Evolutionary conservation across 2,797 vertebrate species (phyloP), one percentile per base, ranked within the genome.

Genomic region (Mus caroli): DNA sequence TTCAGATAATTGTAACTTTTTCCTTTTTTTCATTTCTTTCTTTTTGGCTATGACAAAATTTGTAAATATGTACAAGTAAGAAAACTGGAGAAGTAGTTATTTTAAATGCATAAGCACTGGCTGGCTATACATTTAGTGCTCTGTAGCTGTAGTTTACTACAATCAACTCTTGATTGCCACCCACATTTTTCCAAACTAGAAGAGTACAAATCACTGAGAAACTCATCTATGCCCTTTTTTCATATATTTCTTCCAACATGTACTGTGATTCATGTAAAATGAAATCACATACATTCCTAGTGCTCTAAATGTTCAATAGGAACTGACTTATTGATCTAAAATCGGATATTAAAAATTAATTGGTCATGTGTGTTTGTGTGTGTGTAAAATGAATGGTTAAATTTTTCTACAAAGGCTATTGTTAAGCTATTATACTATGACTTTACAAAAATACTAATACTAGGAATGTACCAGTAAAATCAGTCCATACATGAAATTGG

Each of bases 121-220:
- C 37, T 92, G 79, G 84, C 91, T 95, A 50, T 5, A 80, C 54
- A 96, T 94, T 96, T 90, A 94, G 31, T 75, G 71, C 54, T 75
- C 40, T 52, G 76, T 13, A 6, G 43, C 71, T 97, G 69, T 96
- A 97, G 97, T 97, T 97, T 96, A 94, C 85, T 69, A 95, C n/a
- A 97, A 96, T 97, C 96, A 96, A 95, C 80, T 79, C 85, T 88
- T 97, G 97, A 97, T 97, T 96, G 93, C 85, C 14, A 19, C 77
- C 14, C 15, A 0, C 13, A 52, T 56, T 89, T 93, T 94, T 90
- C 50, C 43, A 88, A 95, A 95, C 84, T 46, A 90, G 62, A 52
- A 97, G 46, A 89, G 50, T 60, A 28, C 37, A 96, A 94, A 96
- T 97, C 86, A 80, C 62, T 95, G 28, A 80, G 90, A 92, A 92